phyloP scores from a whole-genome alignment of 2,797 vertebrate species.

The Hippocampus kuda region DNA sequence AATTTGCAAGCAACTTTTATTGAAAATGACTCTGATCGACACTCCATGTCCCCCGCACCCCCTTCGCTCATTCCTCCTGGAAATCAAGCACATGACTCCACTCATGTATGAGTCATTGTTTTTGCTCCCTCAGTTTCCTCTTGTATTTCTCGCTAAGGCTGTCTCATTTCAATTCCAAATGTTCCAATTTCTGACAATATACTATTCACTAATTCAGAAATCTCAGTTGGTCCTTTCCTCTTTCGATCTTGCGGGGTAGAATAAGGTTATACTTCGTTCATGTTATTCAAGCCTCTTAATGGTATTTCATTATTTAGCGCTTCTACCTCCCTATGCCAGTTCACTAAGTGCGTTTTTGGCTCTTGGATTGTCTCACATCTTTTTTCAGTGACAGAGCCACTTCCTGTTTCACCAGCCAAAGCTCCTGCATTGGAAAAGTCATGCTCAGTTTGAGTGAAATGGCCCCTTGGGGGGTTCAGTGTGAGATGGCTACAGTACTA shows the following conservation, averaged over 20 bases:
- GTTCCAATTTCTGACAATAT: constrained; percentile 11
- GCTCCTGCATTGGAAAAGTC: constrained; percentile 39
- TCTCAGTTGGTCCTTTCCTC: constrained; percentile 12
- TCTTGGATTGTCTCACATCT: constrained; percentile 32
- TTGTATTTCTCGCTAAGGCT: constrained; percentile 26
- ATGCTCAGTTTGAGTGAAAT: constrained; percentile 43
- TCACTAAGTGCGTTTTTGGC: constrained; percentile 66
- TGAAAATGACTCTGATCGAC: constrained; percentile 25
- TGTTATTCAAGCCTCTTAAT: constrained; percentile 64
- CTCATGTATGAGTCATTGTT: constrained; percentile 70
- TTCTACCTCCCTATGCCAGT: constrained; percentile 55
- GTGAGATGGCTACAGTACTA: constrained; percentile 59
- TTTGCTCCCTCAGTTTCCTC: constrained; percentile 41
- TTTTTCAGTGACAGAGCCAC: constrained; percentile 24
- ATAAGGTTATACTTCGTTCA: constrained; percentile 63
- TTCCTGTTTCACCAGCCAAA: constrained; percentile 16
- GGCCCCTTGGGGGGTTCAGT: constrained; percentile 45
- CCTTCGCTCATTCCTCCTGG: constrained; percentile 56
- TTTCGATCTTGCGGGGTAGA: constrained; percentile 36
- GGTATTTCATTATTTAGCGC: constrained; percentile 62
- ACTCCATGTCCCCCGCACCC: neutral
- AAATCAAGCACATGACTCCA: constrained; percentile 68
- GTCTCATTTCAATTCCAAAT: constrained; percentile 46
- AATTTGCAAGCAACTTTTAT: constrained; percentile 6
- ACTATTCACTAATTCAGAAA: neutral